Evolutionary conservation across 2,888 invertebrate genomes (phyloP), one percentile per base, ranked within the genome.

Genomic region (Odontothrips loti): DNA sequence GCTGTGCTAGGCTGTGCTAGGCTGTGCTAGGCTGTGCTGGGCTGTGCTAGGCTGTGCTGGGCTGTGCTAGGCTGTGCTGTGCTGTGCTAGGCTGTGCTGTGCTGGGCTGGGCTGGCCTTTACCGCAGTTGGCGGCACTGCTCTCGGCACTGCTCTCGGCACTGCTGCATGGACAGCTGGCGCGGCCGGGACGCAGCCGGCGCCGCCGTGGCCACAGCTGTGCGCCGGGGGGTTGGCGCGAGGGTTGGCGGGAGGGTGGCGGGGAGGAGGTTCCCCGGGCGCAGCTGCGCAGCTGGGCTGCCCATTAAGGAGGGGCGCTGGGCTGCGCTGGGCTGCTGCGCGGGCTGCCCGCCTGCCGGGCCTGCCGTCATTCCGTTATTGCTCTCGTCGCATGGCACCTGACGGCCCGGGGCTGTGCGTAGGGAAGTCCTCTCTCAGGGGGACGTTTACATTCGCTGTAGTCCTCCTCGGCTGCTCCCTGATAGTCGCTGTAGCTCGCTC

Each of bases 331-430:
- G 23, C 68, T 6, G 63, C 68, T 11, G 23, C 68, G 11, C 68
- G 23, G 3, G 63, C 63, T 3, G 68, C 63, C 8, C 20, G n/a
- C 63, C 68, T 11, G 63, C 68, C 68, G 23, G 23, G 17, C 68
- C 68, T 23, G 23, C 27, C 68, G 68, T 75, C 68, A 75, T 75
- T 75, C 68, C 68, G 68, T 75, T 75, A 75, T 75, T 75, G 23
- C 68, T 23, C 68, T 27, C 23, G 68, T 75, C 68, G 68, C 34
- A 2, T 15, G 17, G 20, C 68, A 75, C 68, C 68, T 27, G 68
- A 23, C 68, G 68, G 58, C 58, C 51, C 58, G 11, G 51, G 51
- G 58, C 58, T 17, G 58, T 6, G n/a, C n/a, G n/a, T n/a, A n/a
- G n/a, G n/a, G n/a, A n/a, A n/a, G n/a, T n/a, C n/a, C n/a, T n/a